A percentile compares a stretch with the other conserved stretches of the same genome.
Evolutionary conservation across 2,797 vertebrate species (phyloP).

Genomic region (Alectoris magna): DNA sequence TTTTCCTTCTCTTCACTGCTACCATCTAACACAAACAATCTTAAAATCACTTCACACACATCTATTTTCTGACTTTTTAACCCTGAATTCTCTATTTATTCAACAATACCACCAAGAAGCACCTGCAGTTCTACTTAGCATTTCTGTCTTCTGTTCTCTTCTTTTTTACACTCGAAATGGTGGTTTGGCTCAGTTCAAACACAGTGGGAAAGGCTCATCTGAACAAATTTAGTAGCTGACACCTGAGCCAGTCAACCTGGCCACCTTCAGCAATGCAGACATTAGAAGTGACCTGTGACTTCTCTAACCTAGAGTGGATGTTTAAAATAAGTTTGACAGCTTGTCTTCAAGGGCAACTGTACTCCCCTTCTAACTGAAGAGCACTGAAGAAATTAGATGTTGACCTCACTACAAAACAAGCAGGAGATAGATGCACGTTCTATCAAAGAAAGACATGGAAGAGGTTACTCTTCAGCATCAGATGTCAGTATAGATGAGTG

Average conservation of each 20-base stretch:
- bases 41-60: neutral
- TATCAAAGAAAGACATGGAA: neutral
- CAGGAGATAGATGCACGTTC: neutral
- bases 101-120: neutral
- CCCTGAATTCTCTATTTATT: neutral
- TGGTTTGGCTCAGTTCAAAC: neutral
- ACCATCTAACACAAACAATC: neutral
- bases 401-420: neutral
- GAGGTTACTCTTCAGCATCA: neutral
- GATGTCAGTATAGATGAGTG: neutral
- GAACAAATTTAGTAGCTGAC: neutral
- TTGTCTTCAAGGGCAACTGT: neutral
- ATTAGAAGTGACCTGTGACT: neutral
- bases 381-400: neutral
- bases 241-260: neutral
- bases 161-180: neutral
- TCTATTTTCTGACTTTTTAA: neutral
- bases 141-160: neutral
- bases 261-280: neutral
- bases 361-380: neutral
- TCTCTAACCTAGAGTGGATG: neutral
- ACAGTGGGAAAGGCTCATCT: neutral
- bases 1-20: neutral
- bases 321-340: neutral
- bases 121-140: neutral